Conservation (phyloP, 2,888 invertebrate species). For the Ormyrus labotus region DNA sequence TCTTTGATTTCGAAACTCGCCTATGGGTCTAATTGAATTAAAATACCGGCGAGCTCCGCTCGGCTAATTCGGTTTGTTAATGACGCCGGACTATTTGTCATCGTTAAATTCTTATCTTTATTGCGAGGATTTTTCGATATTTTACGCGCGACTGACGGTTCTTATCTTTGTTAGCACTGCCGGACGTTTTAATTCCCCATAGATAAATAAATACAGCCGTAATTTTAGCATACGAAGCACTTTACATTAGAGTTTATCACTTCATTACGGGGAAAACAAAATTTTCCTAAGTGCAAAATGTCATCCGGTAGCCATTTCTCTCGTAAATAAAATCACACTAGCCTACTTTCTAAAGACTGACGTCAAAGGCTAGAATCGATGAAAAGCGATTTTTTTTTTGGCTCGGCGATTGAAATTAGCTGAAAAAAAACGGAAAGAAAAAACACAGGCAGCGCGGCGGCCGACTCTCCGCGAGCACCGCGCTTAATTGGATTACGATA, state of each 20-base stretch:
- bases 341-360: constrained; percentile 42
- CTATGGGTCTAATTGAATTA: no score
- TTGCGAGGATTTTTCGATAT: not conserved
- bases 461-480: no score
- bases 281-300: constrained; percentile 31
- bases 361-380: constrained; percentile 14
- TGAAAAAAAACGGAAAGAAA: constrained; percentile 14
- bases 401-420: constrained; percentile 35
- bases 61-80: not conserved
- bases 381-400: constrained; percentile 29
- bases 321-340: constrained; percentile 40
- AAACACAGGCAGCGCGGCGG: not conserved
- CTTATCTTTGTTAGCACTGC: constrained; percentile 13
- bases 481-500: constrained; percentile 54
- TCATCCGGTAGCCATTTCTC: constrained; percentile 4
- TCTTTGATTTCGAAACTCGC: no score
- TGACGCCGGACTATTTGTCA: not conserved
- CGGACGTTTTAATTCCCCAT: not conserved
- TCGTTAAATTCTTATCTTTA: constrained; percentile 11
- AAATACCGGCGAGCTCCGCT: no score
- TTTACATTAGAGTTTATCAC: constrained; percentile 28
- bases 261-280: constrained; percentile 37
- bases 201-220: not conserved
- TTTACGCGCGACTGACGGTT: not conserved
- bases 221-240: not conserved